Evolutionary conservation across 2,797 vertebrate genomes (phyloP).

Genomic region (Urocyon cinereoargenteus): DNA sequence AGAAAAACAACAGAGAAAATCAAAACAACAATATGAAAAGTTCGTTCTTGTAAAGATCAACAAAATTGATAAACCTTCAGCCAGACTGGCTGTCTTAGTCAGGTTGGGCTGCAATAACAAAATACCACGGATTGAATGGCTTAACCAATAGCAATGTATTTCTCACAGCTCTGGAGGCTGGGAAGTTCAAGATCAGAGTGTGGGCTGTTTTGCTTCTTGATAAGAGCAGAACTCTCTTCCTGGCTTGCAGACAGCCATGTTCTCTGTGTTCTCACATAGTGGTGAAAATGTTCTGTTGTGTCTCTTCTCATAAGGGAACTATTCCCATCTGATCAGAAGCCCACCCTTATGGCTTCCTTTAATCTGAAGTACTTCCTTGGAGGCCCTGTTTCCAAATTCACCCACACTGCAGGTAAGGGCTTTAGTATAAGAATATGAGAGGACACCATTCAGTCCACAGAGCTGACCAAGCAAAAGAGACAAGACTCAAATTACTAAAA

Average conservation of each 20-base stretch:
- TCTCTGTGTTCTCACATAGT: neutral
- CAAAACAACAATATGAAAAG: constrained; percentile 1
- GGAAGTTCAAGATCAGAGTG: neutral
- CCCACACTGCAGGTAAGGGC: neutral
- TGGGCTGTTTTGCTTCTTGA: neutral
- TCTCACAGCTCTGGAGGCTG: neutral
- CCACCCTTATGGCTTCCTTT: neutral
- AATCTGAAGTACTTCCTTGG: neutral
- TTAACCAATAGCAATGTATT: neutral
- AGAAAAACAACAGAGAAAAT: neutral
- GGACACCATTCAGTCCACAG: neutral
- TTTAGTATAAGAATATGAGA: neutral
- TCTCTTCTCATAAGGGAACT: neutral
- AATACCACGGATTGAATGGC: neutral
- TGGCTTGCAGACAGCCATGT: neutral
- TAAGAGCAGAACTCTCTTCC: neutral
- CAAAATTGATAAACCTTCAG: neutral
- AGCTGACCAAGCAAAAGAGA: neutral
- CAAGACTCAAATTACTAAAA: neutral
- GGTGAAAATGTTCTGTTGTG: neutral
- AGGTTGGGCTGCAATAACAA: neutral
- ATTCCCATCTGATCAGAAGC: neutral
- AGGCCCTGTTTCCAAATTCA: neutral
- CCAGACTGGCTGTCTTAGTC: neutral
- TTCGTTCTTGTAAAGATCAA: neutral